Evolutionary conservation across 2,888 invertebrate genomes (phyloP), one percentile per base, ranked within the genome.

Genomic region (Chloromyia formosa): DNA sequence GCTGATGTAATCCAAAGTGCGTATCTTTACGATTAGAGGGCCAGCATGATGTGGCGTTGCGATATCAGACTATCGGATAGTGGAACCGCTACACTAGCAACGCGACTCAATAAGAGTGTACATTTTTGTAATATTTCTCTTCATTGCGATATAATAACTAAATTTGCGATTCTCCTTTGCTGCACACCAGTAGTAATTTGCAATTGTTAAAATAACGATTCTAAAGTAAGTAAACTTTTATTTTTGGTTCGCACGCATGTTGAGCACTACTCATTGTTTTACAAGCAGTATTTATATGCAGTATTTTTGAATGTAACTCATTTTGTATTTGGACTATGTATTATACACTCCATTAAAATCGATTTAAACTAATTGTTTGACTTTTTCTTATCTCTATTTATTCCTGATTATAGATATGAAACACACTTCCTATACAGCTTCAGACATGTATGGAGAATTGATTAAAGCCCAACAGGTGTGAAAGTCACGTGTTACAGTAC

Each of bases 191-290:
- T 56, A 4, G 27, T 35, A 35, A n/a, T n/a, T n/a, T n/a, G n/a
- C n/a, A n/a, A n/a, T n/a, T n/a, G n/a, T n/a, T n/a, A n/a, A n/a
- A n/a, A n/a, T n/a, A n/a, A n/a, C n/a, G 7, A 35, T 35, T 2
- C 7, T 35, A 35, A 35, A 35, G 27, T 35, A 35, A 35, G 27
- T 35, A 35, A 35, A 35, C 2, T 35, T 4, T 35, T 35, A 4
- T 45, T 66, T 66, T 66, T 66, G n/a, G n/a, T n/a, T n/a, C n/a
- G 66, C 66, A 66, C 49, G 66, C 20, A 66, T 22, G 4, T 49
- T 49, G 22, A 66, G 66, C 66, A 66, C 66, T 56, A 16, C 10
- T 16, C 4, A 16, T n/a, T 56, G 16, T 20, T 5, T 56, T 18
- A 40, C 14, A 62, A 62, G 16, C 40, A 62, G 40, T 62, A 35